Conservation (phyloP, 2,888 invertebrate species). For the Diplazon laetatorius region DNA sequence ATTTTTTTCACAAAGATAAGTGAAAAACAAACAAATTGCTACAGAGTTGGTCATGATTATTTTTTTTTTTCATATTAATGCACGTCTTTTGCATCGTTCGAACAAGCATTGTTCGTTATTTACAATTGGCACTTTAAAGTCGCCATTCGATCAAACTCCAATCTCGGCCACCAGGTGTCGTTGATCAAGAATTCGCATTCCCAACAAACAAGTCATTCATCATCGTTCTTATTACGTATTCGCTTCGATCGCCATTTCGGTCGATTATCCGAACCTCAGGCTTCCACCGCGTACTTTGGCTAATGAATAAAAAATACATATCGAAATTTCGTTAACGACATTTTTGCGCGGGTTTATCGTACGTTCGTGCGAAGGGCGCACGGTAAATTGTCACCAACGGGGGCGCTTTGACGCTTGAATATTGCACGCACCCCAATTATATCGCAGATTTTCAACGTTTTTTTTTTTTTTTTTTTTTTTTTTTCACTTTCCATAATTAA, state of each 20-base stretch:
- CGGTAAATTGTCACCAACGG: neutral
- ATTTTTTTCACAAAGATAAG: neutral
- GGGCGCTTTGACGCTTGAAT: neutral
- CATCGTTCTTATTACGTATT: neutral
- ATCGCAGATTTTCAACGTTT: too few species aligned
- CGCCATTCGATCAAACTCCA: neutral
- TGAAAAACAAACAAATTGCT: neutral
- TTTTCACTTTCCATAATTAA: constrained; percentile 26
- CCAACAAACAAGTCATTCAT: neutral
- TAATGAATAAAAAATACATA: constrained; percentile 19
- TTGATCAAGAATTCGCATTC: constrained; percentile 1
- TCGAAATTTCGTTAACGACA: neutral
- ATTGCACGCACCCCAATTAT: constrained; percentile 28
- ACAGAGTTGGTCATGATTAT: constrained; percentile 1
- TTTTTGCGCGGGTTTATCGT: neutral
- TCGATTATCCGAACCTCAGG: constrained; percentile 6
- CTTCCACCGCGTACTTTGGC: constrained; percentile 15
- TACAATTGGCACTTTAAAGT: constrained; percentile 1
- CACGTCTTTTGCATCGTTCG: neutral
- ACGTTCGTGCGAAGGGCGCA: neutral
- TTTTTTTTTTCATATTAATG: neutral
- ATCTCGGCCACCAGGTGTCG: neutral
- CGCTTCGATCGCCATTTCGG: too few species aligned
- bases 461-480: too few species aligned
- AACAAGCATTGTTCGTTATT: neutral